A percentile compares a stretch with the other conserved stretches of the same genome.
phyloP scores from a whole-genome alignment of 2,113 vertebrate species.

The Acrocephalus arundinaceus region DNA sequence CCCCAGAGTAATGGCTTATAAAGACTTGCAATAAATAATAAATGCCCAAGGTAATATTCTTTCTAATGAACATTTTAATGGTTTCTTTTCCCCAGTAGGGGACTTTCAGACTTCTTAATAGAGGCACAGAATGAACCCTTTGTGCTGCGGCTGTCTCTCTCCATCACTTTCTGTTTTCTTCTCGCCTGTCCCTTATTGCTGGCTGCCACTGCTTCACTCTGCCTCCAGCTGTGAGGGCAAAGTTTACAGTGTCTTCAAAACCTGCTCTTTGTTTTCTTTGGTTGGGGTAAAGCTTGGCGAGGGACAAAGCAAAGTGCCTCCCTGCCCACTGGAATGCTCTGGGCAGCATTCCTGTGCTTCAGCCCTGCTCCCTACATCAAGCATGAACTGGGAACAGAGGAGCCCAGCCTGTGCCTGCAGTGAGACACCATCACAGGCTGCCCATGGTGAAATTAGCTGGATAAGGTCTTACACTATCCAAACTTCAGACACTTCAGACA shows the following conservation, averaged over 20 bases:
- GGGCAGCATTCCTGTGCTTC: neutral
- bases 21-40: slow-evolving; percentile 41
- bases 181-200: neutral
- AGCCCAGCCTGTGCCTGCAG: neutral
- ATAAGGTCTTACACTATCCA: neutral
- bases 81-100: slow-evolving; percentile 15
- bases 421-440: neutral
- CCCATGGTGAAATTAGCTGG: neutral
- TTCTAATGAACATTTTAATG: slow-evolving; percentile 58
- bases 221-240: slow-evolving; percentile 26
- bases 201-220: neutral
- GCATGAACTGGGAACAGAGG: neutral
- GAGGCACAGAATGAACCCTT: slow-evolving; percentile 1
- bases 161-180: slow-evolving; percentile 27
- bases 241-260: slow-evolving; percentile 44
- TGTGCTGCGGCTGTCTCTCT: neutral
- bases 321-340: neutral
- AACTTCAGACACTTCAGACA: neutral
- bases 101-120: slow-evolving; percentile 15
- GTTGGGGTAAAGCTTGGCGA: neutral
- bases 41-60: slow-evolving; percentile 29
- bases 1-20: neutral
- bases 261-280: slow-evolving; percentile 41
- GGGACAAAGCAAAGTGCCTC: neutral
- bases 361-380: neutral